Evolutionary conservation across 2,113 vertebrate genomes (phyloP), one percentile per base, ranked within the genome.

Genomic region (Notarius lentiginosus): DNA sequence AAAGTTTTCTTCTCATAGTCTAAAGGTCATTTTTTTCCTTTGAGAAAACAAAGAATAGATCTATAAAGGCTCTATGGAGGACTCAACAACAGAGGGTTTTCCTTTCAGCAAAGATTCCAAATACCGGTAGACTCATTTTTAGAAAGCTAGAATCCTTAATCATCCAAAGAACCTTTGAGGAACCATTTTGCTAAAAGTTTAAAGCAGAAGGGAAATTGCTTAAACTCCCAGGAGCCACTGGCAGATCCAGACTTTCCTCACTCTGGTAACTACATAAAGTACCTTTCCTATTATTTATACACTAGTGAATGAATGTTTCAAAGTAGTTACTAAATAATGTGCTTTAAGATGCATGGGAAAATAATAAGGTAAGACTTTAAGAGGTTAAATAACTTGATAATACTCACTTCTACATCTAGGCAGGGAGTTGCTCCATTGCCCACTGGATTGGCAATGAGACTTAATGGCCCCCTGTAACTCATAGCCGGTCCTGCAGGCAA

Each of bases 371-470:
- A 14, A 55, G 51, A 15, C 51, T 30, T 30, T 22, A 41, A 11
- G 6, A 82, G 70, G 12, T 20, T 22, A 84, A 84, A 24, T 20
- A 24, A 76, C 7, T 17, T 58, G 0, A 41, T 77, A 47, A 18
- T 20, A 95, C 97, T 96, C 91, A 99, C 98, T 97, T 94, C 94
- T 96, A 94, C 98, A 99, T 91, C 90, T 92, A n/a, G 98, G 97
- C 79, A 99, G 92, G 56, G 91, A 0, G 84, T 97, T 96, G 89
- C 96, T 99, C 98, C 98, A 99, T 91, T 99, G 98, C 0, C 98
- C 98, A 0, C 95, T 99, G 91, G 95, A 92, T 91, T 98, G 93
- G 94, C 98, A 99, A 76, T 96, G 95, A 8, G 98, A 97, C 68
- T 96, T 95, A 0, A 95, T 82, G 0, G 96, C 92, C 47, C 98